These are phyloP conservation scores for Cuculus canorus DNA, from an alignment of 2,797 vertebrate genomes.

Conservation along the genomic window DNA sequence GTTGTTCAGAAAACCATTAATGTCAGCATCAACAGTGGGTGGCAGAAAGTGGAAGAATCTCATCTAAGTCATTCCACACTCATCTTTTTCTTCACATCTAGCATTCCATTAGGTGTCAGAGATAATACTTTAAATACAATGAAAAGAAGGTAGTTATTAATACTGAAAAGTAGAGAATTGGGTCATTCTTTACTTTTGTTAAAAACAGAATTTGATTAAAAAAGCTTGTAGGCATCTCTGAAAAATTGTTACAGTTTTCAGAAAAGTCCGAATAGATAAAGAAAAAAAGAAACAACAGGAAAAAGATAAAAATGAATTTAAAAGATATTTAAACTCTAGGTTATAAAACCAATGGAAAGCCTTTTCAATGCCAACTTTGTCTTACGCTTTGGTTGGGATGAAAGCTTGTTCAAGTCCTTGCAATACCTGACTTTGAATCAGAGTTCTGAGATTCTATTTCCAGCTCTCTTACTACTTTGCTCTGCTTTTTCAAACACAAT, in stretches of 20 bases:
- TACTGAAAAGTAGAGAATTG: conserved; percentile 5
- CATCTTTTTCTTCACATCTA: background rate
- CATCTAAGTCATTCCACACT: background rate
- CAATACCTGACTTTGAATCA: background rate
- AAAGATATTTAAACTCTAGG: background rate
- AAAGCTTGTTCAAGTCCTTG: background rate
- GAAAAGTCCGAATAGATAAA: background rate
- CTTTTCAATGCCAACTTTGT: background rate
- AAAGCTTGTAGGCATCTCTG: background rate
- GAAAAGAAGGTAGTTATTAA: conserved; percentile 14
- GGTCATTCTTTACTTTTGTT: conserved; percentile 26
- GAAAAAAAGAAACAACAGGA: background rate
- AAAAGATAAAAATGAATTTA: background rate
- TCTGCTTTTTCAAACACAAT: background rate
- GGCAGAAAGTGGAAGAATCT: conserved; percentile 1
- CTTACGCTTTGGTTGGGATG: background rate
- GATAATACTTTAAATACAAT: background rate
- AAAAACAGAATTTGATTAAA: conserved; percentile 13
- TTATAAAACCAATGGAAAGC: background rate
- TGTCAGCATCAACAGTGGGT: background rate
- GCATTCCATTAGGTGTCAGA: conserved; percentile 3
- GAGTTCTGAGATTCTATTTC: background rate
- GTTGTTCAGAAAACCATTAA: conserved; percentile 12
- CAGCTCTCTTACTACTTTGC: background rate
- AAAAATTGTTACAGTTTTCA: background rate